Percentiles rank a stretch among this genome's conserved stretches.
Conservation (phyloP, 2,888 invertebrate genomes). For the Pristionchus arcanus region DNA sequence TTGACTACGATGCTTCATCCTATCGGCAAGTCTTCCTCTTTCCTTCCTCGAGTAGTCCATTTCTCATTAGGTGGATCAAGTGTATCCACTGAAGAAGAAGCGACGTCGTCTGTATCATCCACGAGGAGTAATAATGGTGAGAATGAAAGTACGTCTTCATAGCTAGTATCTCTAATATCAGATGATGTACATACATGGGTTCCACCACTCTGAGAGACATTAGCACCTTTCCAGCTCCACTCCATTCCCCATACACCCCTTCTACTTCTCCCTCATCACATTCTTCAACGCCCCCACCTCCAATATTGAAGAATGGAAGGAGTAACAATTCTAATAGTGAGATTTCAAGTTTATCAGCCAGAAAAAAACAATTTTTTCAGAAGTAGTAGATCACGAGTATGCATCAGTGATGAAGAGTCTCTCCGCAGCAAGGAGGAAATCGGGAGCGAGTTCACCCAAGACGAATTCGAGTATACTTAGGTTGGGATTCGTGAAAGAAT, state of each 20-base stretch:
- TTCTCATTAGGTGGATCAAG: conserved; percentile 28
- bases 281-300: conserved; percentile 19
- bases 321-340: not conserved
- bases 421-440: not conserved
- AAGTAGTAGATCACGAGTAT: not conserved
- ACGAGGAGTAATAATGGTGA: conserved; percentile 26
- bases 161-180: too few relatives aligned
- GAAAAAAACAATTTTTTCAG: not conserved
- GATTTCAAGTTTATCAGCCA: not conserved
- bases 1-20: conserved; percentile 54
- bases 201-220: not conserved
- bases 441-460: conserved; percentile 30
- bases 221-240: not conserved
- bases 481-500: not conserved
- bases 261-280: conserved; percentile 30
- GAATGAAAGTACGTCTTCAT: too few relatives aligned
- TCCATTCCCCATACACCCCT: conserved; percentile 6
- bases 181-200: too few relatives aligned
- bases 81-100: conserved; percentile 41
- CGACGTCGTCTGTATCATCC: not conserved
- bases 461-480: not conserved
- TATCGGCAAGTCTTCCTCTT: not conserved
- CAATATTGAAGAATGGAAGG: conserved; percentile 41
- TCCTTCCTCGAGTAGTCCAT: not conserved
- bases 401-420: conserved; percentile 31